A percentile compares a stretch with the other conserved stretches of the same genome.
phyloP scores from a whole-genome alignment of 2,113 vertebrate genomes.

The Pachypanchax playfairii region DNA sequence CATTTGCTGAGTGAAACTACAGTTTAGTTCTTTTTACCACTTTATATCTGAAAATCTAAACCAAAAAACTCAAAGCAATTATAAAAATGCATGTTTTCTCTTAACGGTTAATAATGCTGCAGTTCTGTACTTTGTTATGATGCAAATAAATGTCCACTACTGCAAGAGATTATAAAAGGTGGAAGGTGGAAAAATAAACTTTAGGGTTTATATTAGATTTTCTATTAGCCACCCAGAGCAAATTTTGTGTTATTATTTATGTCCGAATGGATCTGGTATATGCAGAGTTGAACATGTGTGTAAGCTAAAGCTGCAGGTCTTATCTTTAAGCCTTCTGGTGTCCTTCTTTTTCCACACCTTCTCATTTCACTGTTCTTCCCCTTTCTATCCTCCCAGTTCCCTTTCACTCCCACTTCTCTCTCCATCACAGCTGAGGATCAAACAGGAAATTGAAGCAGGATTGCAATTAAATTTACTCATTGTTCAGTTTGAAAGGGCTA shows the following conservation, averaged over 20 bases:
- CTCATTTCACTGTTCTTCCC: conserved; percentile 21
- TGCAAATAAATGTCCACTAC: no score
- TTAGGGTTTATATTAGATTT: no score
- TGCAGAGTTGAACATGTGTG: conserved; percentile 39
- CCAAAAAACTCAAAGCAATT: not conserved
- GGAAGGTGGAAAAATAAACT: no score
- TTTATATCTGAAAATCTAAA: not conserved
- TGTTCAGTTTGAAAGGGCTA: conserved; percentile 40
- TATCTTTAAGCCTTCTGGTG: conserved; percentile 49
- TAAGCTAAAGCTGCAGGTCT: conserved; percentile 54
- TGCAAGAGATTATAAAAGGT: no score
- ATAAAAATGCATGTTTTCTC: no score
- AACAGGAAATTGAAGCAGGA: conserved; percentile 29
- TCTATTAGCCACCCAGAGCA: conserved; percentile 14
- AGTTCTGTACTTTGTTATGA: no score
- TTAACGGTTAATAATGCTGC: no score
- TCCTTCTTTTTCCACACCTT: conserved; percentile 22
- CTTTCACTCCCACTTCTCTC: conserved; percentile 11
- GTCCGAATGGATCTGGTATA: conserved; percentile 36
- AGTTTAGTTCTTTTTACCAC: not conserved
- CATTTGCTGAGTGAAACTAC: not conserved
- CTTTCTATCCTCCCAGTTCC: not conserved
- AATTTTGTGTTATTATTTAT: no score
- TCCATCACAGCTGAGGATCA: conserved; percentile 25
- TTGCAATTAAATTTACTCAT: conserved; percentile 26